Evolutionary conservation across 2,113 vertebrate species (phyloP), one percentile per base, ranked within the genome.

Genomic region (Picathartes gymnocephalus): DNA sequence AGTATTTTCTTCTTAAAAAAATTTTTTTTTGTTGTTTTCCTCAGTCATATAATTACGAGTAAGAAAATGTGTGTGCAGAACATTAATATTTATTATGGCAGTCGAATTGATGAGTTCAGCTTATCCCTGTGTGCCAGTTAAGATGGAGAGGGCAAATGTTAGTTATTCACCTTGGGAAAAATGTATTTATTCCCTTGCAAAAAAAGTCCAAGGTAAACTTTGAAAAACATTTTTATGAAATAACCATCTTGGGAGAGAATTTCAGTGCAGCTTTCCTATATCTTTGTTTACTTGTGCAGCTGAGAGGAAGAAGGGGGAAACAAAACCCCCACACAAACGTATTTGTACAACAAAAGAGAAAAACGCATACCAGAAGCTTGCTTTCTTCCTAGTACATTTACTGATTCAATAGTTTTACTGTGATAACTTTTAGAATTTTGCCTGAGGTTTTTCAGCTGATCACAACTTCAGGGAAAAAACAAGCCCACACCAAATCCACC

Each of bases 391-490:
- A 33, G 23, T 42, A 15, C 5, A 3, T 40, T 62, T 61, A 40
- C 58, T 86, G 81, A 64, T 27, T 61, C 27, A 88, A 30, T 40
- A 48, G 44, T 79, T 68, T 57, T 72, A 40, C 60, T 66, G 62
- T 86, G 48, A 7, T 35, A 57, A 24, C 54, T 71, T 93, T 9
- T 4, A 64, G 79, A 96, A 77, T 86, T 96, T 70, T 30, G 70
- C 90, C 77, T 78, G 61, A 86, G 51, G n/a, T 89, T 90, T 91
- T 88, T 71, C 86, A 60, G 65, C 84, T 27, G 22, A 56, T 96
- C 23, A 45, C 30, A 62, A 31, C 2, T 31, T 82, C 69, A 56
- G 53, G 20, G 4, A 3, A 7, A 9, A 85, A 80, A 47, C 14
- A 45, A 44, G n/a, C 11, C 20, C 27, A 10, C 27, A 27, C 6